phyloP scores from a whole-genome alignment of 30 jellyfish, hydroid and myxozoan species.

The Catostylus mosaicus region DNA sequence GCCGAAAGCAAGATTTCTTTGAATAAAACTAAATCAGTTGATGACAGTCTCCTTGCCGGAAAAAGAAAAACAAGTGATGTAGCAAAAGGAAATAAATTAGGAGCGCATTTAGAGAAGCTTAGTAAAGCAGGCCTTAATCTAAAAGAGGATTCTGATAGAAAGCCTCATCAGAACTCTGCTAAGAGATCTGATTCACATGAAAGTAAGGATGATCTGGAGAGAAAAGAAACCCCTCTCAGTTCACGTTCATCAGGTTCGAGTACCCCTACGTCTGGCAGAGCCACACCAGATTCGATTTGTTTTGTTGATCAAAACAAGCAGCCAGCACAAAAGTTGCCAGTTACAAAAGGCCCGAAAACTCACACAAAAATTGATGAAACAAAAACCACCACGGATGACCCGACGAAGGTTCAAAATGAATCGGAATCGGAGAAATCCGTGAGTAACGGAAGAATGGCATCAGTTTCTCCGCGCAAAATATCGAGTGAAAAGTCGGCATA shows the following conservation, averaged over 20 bases:
- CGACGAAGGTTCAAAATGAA: constrained; percentile 11
- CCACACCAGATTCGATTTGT: constrained; percentile 34
- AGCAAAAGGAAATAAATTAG: constrained; percentile 32
- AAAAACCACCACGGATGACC: not conserved
- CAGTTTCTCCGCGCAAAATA: constrained; percentile 19
- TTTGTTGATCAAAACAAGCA: not conserved
- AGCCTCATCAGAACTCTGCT: not conserved
- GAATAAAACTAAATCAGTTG: constrained; percentile 43
- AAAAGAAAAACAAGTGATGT: constrained; percentile 22
- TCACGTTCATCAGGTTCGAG: constrained; percentile 54
- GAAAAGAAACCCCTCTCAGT: constrained; percentile 10
- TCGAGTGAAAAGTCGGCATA: constrained; percentile 42
- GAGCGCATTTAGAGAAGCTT: constrained; percentile 67
- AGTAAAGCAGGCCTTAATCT: constrained; percentile 57
- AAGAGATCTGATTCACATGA: not conserved
- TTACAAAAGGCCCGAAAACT: not conserved
- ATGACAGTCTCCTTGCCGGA: constrained; percentile 28
- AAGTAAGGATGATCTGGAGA: not conserved
- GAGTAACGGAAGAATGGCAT: not conserved
- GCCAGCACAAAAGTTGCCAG: not conserved
- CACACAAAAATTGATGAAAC: not conserved
- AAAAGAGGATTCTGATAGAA: constrained; percentile 10
- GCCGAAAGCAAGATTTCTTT: constrained; percentile 1
- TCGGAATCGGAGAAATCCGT: not conserved
- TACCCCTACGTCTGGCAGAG: constrained; percentile 61